Evolutionary conservation across 2,888 invertebrate genomes (phyloP), one percentile per base, ranked within the genome.

Genomic region (Cataglyphis rosenhaueri): DNA sequence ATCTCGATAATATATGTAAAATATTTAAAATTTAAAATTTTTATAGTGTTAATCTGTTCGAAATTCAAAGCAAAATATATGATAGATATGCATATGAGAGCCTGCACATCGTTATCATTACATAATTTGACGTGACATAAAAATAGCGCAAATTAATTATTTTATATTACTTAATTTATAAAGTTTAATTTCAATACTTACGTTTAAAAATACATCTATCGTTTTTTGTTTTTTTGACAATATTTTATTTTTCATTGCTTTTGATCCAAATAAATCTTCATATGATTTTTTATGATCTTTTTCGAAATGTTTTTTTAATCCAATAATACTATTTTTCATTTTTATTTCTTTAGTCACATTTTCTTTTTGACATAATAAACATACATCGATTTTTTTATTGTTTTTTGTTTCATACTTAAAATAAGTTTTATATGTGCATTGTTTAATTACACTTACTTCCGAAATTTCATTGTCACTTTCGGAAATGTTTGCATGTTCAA

Each of bases 351-450:
- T 61, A 6, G 3, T 61, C 3, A n/a, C 3, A 32, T 61, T 61
- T 61, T 61, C 3, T 8, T 61, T 61, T 61, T 32, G 3, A 61
- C 61, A 61, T 1, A 62, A 62, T 62, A 62, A 62, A 32, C n/a
- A 62, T 62, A 32, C 18, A n/a, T 35, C 35, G 1, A 35, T 3
- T 35, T 4, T 62, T 1, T 35, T 18, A 35, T 35, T 35, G 62
- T 61, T 62, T 62, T 5, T 62, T 35, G 32, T 62, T 62, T 62
- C 32, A 62, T 62, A 62, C 9, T n/a, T 35, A 62, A 62, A 62
- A 62, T 62, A 62, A 35, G 62, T 35, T 9, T 62, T 62, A 35
- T 35, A 35, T 18, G 15, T 62, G 35, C 35, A 35, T n/a, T 55
- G 55, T 55, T 55, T 55, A 55, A 21, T 21, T 55, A 10, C 9